A percentile compares a stretch with the other conserved stretches of the same genome.
phyloP scores from a whole-genome alignment of 2,888 invertebrate genomes.

The Matsumyia berberina region DNA sequence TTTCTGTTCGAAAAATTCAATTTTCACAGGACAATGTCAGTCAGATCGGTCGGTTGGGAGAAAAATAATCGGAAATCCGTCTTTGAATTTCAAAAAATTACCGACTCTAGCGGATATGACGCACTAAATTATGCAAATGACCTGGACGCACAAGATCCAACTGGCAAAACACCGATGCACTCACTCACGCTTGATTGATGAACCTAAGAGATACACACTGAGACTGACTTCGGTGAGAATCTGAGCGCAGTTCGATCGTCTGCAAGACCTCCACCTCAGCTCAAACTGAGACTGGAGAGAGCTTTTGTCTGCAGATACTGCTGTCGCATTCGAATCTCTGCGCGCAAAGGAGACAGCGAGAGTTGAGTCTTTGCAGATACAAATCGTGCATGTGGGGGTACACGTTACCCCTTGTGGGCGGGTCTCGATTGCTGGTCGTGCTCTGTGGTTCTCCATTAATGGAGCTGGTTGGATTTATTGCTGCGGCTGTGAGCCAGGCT shows the following conservation, averaged over 20 bases:
- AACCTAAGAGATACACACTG: conserved; percentile 74
- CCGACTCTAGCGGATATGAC: conserved; percentile 71
- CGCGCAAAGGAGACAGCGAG: background rate
- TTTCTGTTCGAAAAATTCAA: conserved; percentile 37
- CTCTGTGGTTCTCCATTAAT: conserved; percentile 63
- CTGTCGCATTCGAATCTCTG: conserved; percentile 4
- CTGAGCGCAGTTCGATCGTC: conserved; percentile 56
- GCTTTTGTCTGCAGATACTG: conserved; percentile 49
- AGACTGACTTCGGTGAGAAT: conserved; percentile 70
- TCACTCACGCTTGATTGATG: conserved; percentile 76
- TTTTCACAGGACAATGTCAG: conserved; percentile 7
- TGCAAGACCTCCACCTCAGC: conserved; percentile 30
- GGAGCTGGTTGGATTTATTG: conserved; percentile 70
- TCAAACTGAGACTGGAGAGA: conserved; percentile 46
- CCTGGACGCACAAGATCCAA: conserved; percentile 32
- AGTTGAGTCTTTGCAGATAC: conserved; percentile 50
- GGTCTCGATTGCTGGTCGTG: conserved; percentile 33
- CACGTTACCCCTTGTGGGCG: conserved; percentile 57
- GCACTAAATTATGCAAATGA: conserved; percentile 73
- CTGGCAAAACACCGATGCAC: conserved; percentile 64
- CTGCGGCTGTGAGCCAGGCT: conserved; percentile 19
- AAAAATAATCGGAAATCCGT: conserved; percentile 39
- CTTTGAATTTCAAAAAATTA: conserved; percentile 42
- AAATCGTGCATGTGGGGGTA: conserved; percentile 30
- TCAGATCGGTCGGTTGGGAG: conserved; percentile 3